Conservation (phyloP, 2,888 invertebrate species). For the Hemaris fuciformis region DNA sequence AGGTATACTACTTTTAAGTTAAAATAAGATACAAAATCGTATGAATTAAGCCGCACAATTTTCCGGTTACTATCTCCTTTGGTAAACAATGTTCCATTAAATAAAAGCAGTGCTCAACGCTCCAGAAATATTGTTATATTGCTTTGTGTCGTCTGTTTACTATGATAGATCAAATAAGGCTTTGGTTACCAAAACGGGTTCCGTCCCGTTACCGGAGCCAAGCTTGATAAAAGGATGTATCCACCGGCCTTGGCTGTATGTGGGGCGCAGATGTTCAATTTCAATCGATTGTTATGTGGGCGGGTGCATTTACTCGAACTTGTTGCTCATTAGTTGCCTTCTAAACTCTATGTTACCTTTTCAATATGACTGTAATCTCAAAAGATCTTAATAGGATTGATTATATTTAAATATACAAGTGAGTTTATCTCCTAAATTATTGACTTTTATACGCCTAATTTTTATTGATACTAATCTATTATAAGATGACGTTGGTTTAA, state of each 20-base stretch:
- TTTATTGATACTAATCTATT: too few species aligned
- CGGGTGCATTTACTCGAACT: constrained; percentile 34
- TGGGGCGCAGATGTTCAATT: constrained; percentile 65
- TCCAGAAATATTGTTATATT: not conserved
- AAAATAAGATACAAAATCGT: too few species aligned
- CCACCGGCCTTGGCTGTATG: constrained; percentile 54
- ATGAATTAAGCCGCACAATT: not conserved
- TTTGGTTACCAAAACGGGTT: constrained; percentile 35
- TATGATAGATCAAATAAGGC: constrained; percentile 41
- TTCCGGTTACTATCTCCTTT: too few species aligned
- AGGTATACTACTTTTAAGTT: not conserved
- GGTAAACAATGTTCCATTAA: not conserved
- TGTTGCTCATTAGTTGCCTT: constrained; percentile 18
- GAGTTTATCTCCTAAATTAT: not conserved
- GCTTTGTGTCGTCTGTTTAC: constrained; percentile 31
- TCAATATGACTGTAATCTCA: not conserved
- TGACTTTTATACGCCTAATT: not conserved
- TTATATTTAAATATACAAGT: not conserved
- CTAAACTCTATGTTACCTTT: not conserved
- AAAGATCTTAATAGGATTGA: not conserved
- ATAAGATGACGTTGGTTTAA: too few species aligned
- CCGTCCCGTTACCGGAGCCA: constrained; percentile 50
- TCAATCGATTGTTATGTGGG: constrained; percentile 42
- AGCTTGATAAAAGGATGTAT: constrained; percentile 59
- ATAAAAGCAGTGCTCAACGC: not conserved